These are phyloP conservation scores for Salvelinus fontinalis DNA, from an alignment of 2,113 vertebrate genomes.

Conservation along the genomic window DNA sequence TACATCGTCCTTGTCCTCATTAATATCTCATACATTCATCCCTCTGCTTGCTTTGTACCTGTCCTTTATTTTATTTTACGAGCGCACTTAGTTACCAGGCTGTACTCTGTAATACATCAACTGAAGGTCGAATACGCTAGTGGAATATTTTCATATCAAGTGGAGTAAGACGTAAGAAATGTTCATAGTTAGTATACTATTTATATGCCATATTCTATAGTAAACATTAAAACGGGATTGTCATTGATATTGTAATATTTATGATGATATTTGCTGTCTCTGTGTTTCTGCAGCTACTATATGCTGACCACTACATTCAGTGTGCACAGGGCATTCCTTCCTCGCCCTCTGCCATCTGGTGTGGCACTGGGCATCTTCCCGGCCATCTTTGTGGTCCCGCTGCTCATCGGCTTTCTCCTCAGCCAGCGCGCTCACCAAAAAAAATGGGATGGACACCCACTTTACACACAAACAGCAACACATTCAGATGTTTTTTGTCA, in stretches of 20 bases:
- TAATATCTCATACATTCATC: neutral
- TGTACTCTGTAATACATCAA: too few species aligned
- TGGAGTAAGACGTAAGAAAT: neutral
- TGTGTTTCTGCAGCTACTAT: constrained; percentile 1
- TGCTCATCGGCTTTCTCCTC: neutral
- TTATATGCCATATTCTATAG: neutral
- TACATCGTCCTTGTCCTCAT: neutral
- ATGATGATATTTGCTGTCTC: neutral
- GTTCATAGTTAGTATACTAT: neutral
- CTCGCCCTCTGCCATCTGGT: neutral
- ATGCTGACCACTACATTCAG: constrained; percentile 2
- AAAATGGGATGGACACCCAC: neutral
- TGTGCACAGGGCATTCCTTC: constrained; percentile 4
- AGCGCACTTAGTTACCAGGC: too few species aligned
- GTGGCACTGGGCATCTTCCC: constrained; percentile 1
- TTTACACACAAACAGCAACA: neutral
- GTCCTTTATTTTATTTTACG: too few species aligned
- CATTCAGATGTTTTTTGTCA: neutral
- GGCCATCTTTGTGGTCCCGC: neutral
- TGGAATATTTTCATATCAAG: too few species aligned
- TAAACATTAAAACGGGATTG: too few species aligned
- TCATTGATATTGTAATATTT: too few species aligned
- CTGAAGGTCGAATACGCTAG: too few species aligned
- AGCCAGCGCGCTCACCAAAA: neutral
- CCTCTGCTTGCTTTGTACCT: neutral